Evolutionary conservation across 2,797 vertebrate genomes (phyloP), one percentile per base, ranked within the genome.

Genomic region (Tangara arthus): DNA sequence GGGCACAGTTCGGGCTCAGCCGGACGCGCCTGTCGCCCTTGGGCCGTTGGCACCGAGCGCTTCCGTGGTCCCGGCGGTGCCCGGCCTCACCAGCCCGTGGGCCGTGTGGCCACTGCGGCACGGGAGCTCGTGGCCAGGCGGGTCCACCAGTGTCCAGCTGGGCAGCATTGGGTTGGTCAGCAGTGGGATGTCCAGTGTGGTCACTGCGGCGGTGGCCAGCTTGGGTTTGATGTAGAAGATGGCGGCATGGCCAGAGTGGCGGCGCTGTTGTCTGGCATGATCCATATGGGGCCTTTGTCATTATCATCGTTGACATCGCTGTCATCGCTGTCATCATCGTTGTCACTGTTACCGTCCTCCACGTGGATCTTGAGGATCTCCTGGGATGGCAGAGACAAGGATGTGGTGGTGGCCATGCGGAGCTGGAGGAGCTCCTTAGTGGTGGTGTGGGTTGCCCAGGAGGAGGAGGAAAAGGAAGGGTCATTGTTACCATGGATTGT

Each of bases 201-300:
- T 37, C 35, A 59, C 57, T 19, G 12, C 3, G 5, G 26, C 4
- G 11, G 56, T 59, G 57, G 18, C 35, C 12, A 3, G 35, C 57
- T 39, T 7, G 8, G 35, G 57, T 60, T 39, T 60, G 57, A 60
- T 10, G 30, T 24, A 53, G 49, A 70, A 26, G 22, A n/a, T 15
- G 28, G 49, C 1, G 2, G 49, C 3, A 3, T 4, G 15, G 66
- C 28, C 3, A 2, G 47, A 69, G 35, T 3, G 6, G 20, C 8
- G 0, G 4, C 8, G 8, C 11, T 13, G 15, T 24, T 22, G 1
- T 41, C 28, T 2, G 8, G 35, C 30, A 19, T 4, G 3, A 41
- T 41, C 9, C 3, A 12, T 2, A 3, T 1, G 4, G 21, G 9
- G 49, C 16, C 22, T 10, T 70, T 9, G 2, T 50, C 2, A 3